A percentile compares a stretch with the other conserved stretches of the same genome.
These are phyloP conservation scores for Bovichtus diacanthus DNA, from an alignment of 2,797 vertebrate genomes.

Conservation along the genomic window DNA sequence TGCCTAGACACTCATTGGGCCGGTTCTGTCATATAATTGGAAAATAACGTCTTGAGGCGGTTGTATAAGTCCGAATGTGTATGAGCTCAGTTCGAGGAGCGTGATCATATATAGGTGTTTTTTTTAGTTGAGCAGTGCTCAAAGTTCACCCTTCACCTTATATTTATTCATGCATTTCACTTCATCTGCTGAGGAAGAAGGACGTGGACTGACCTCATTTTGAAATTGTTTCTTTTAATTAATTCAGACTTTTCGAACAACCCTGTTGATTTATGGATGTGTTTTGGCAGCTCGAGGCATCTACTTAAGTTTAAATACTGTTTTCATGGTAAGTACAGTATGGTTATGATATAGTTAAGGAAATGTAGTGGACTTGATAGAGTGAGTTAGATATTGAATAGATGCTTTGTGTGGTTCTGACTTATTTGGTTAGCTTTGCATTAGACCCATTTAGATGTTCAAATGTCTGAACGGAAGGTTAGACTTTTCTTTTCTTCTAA, in stretches of 20 bases:
- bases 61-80: constrained; percentile 36
- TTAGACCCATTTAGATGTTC: not conserved
- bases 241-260: not conserved
- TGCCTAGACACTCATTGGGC: constrained; percentile 34
- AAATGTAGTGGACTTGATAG: not conserved
- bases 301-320: not conserved
- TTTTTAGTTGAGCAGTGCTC: constrained; percentile 6
- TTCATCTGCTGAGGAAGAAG: constrained; percentile 11
- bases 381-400: not conserved
- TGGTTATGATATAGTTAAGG: not conserved
- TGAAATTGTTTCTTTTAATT: not conserved
- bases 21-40: constrained; percentile 50
- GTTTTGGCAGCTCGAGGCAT: not conserved
- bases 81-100: constrained; percentile 25
- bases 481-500: not conserved
- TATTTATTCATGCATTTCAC: constrained; percentile 15
- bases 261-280: constrained; percentile 9
- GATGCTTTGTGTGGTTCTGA: too few species aligned
- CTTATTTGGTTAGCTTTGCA: too few species aligned
- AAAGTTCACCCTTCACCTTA: constrained; percentile 28
- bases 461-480: not conserved
- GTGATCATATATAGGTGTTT: not conserved
- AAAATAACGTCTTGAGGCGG: constrained; percentile 42
- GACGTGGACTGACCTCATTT: constrained; percentile 15
- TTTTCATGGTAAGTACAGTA: not conserved